These are phyloP conservation scores for Gobius niger DNA, from an alignment of 2,113 vertebrate genomes.

Conservation along the genomic window DNA sequence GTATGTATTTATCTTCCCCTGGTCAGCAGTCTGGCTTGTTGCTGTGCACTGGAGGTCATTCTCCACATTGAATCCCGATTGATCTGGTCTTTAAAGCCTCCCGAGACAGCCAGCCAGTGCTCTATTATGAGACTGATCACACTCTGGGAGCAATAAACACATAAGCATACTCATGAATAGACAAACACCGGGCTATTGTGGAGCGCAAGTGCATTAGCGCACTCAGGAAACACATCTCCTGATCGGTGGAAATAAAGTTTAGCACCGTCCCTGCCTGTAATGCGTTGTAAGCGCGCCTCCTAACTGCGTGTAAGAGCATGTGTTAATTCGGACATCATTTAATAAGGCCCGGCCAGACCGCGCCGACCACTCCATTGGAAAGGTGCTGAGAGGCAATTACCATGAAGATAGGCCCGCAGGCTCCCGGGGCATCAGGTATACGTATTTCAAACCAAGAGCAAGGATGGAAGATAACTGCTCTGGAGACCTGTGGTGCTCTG, in stretches of 20 bases:
- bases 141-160: constrained; percentile 50
- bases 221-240: constrained; percentile 30
- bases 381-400: constrained; percentile 78
- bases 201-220: constrained; percentile 42
- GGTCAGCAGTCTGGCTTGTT: constrained; percentile 72
- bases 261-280: constrained; percentile 60
- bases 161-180: constrained; percentile 41
- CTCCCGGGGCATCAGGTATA: constrained; percentile 61
- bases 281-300: constrained; percentile 67
- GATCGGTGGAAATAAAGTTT: constrained; percentile 68
- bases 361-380: constrained; percentile 71
- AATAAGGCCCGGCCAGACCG: constrained; percentile 73
- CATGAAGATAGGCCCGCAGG: constrained; percentile 70
- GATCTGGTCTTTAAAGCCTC: constrained; percentile 65
- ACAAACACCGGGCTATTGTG: constrained; percentile 31
- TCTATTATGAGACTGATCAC: constrained; percentile 62
- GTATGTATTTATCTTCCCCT: constrained; percentile 70
- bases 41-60: constrained; percentile 65
- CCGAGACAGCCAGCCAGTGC: constrained; percentile 37
- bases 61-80: constrained; percentile 65
- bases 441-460: constrained; percentile 49
- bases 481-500: constrained; percentile 1
- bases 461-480: constrained; percentile 20
- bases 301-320: constrained; percentile 70
- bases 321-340: constrained; percentile 77